Base-by-base conservation (phyloP, 2,797 vertebrate genomes). In the Enteromius anoplus region DNA sequence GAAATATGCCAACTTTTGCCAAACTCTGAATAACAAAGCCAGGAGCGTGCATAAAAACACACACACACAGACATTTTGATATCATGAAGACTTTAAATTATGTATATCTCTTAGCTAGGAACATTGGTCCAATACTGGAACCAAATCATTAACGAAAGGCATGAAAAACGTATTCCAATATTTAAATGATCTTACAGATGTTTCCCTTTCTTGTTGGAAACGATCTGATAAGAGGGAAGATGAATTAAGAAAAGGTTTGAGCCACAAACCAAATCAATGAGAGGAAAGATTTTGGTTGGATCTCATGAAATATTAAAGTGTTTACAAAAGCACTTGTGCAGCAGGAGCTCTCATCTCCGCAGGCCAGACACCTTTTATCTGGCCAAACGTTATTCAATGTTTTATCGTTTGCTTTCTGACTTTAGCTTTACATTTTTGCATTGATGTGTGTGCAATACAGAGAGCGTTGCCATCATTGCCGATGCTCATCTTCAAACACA, bases 401-500 rank as follows among this genome's bases (percentile, higher is more conserved):
- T 65, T 80, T 79, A 84, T 69, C 15, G 1, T 49, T 78, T 72
- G 26, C 37, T 80, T 51, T 53, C 76, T 78, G 62, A 69, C 73
- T 82, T 81, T 29, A 80, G 49, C 66, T 77, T 83, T 78, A 78
- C 53, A 75, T 75, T 17, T 34, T 62, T 40, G 14, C 75, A 83
- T 83, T 89, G 75, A 84, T 60, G 49, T 49, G 58, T 6, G 17
- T 11, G 47, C 65, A 66, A 40, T 71, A 76, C 66, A 58, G n/a
- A 42, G n/a, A 45, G 42, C 66, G 79, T 82, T 15, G 60, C 75
- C 37, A 58, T 34, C 83, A 75, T 77, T 60, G 72, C 70, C 75
- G 78, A 69, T 47, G 78, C 58, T 42, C 75, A 84, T 76, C 78
- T 82, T 86, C 80, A 86, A 84, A 87, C 80, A 64, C 51, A 65